Evolutionary conservation across 2,888 invertebrate genomes (phyloP), one percentile per base, ranked within the genome.

Genomic region (Yponomeuta cagnagella): DNA sequence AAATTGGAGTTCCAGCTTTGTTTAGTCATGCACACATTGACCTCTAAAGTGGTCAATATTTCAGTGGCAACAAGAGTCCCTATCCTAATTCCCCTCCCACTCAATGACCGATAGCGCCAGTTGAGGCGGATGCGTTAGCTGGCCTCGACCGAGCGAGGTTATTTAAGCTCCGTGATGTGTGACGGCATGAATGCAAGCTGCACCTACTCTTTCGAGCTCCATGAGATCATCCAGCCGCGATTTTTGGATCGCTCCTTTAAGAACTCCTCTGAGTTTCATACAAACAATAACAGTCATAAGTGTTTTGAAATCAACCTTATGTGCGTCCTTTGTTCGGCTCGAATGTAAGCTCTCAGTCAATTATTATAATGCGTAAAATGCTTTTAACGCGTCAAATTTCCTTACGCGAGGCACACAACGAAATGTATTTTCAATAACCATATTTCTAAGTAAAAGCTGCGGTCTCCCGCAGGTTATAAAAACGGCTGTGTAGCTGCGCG

Each of bases 161-260:
- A 90, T 90, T 90, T 90, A 79, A 75, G 89, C 85, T 82, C 77
- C 73, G 79, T 90, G 52, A 58, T 58, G 52, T 58, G 52, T 58
- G 52, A 58, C 52, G 31, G 64, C 31, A 64, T 64, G 64, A 64
- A 64, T 58, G 64, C 31, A 23, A 8, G 30, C 64, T 31, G 64
- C 64, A 64, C 23, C 23, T 23, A 15, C 64, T 12, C 64, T 64
- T 64, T 23, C 10, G 10, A 30, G 10, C 30, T 64, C 6, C 23
- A 10, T 30, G 31, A 64, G 65, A 30, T 65, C 30, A 33, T 31
- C 65, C 8, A 30, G 12, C 30, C 10, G 31, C 33, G 31, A 65
- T 58, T 58, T 58, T 58, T 58, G 52, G 52, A 58, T 58, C 52
- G 52, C 52, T 58, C 52, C 52, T 58, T 58, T 5, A 12, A 15